Base-by-base conservation (phyloP, 2,797 vertebrate genomes). In the Gadopsis bispinosus region DNA sequence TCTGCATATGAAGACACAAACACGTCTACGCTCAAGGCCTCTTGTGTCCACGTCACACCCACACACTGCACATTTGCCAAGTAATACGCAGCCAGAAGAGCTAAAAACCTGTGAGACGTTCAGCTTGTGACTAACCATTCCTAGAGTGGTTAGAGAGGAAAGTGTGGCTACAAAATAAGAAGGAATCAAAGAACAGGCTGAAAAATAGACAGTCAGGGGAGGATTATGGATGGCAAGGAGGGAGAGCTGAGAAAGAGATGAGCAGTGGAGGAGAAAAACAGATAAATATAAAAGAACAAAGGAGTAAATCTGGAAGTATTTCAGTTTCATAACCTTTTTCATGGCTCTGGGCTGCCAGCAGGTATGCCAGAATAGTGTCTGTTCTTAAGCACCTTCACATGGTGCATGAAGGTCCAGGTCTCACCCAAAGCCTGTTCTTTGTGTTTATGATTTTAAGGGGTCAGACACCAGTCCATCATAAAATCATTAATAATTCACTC, bases 231-330 rank as follows among this genome's bases (percentile, higher is more conserved):
- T 48, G 55, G 26, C 22, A n/a, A 29, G 31, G 19, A 6, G 48
- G 22, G 37, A 60, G 81, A 39, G 55, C 63, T 69, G 47, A 50
- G 53, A 60, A 41, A n/a, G 22, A 77, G 22, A 77, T 48, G 54
- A 62, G 64, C 31, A 19, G 14, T 17, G 29, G 47, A 56, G n/a
- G 62, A n/a, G 31, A 60, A 83, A 68, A 69, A 35, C 13, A 37
- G 56, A 84, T 69, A 75, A 74, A 74, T 50, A 79, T 69, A 60
- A 85, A 83, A 84, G 79, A 83, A 78, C 47, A 90, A 83, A 80
- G 75, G 39, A 31, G 61, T 50, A 83, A 81, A 90, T 81, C 75
- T 87, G 85, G 85, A 91, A 86, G 80, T 84, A 75, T 85, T 84
- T 89, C 56, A 59, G 55, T 73, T 81, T 89, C 50, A 70, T 87